Base-by-base conservation (phyloP, 1,140 invertebrate species). In the Drosophila cardini region DNA sequence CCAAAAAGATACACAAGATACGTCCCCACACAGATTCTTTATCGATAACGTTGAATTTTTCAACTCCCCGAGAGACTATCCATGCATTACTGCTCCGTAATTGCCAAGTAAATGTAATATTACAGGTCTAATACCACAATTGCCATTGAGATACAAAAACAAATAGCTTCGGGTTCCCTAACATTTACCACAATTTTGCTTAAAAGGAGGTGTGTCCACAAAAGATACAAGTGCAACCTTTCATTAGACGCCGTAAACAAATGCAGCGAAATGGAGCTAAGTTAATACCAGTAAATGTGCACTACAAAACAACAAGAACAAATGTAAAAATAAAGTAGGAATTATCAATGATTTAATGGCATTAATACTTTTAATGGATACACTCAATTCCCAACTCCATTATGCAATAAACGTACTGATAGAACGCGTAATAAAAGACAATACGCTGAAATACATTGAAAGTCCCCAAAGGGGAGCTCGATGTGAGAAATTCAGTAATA, bases 331-430 rank as follows among this genome's bases (percentile, higher is more conserved):
- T 4, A 26, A 4, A 26, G 21, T 26, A 13, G 10, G 34, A 40
- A 67, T 73, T 62, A 76, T 73, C 70, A 73, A 52, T 64, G 61
- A 64, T 76, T 76, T 62, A 56, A 46, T 62, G 63, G 46, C 53
- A 69, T 45, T 50, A 73, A 68, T 72, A 43, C 55, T 36, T 21
- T 40, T 72, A 72, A 72, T 72, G 70, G 64, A 68, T 34, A 8
- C 53, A 8, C 32, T 21, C 11, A 52, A 43, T 32, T 57, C 50
- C 60, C 61, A 26, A n/a, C n/a, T 13, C 45, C 34, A 48, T 21
- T 38, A 36, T 16, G 34, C 46, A 26, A 36, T 18, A 30, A 2
- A 55, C 26, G 9, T 9, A 57, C 43, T 34, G 15, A 52, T 43
- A 16, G 34, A 50, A 38, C 4, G 34, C 13, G 34, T 30, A 8